Conservation (phyloP, 2,113 vertebrate species). For the Oxygymnocypris stewartii region DNA sequence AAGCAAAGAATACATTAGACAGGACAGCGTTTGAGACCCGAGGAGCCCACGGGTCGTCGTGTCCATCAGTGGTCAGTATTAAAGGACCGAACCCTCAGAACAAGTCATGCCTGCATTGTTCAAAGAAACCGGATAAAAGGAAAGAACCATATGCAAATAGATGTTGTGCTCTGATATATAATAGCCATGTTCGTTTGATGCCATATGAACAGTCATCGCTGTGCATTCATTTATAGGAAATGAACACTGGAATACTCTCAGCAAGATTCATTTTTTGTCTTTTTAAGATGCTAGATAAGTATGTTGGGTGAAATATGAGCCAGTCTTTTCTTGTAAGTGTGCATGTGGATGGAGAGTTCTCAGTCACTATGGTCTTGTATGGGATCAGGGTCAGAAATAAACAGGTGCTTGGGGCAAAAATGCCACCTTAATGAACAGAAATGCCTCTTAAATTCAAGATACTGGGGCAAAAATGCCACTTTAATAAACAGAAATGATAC, state of each 20-base stretch:
- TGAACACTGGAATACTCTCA: not conserved
- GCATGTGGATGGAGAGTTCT: not conserved
- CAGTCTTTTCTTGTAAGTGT: not conserved
- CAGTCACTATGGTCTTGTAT: not conserved
- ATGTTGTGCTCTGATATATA: conserved; percentile 70
- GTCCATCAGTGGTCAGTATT: conserved; percentile 46
- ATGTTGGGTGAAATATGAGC: not conserved
- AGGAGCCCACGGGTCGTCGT: conserved; percentile 62
- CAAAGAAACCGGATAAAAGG: conserved; percentile 77
- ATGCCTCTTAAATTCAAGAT: not conserved
- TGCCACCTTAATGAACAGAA: not conserved
- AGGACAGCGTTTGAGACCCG: conserved; percentile 61
- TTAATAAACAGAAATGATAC: not conserved
- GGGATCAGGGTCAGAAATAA: too few relatives aligned
- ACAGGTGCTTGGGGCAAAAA: too few relatives aligned
- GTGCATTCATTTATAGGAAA: not conserved
- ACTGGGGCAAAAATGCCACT: too few relatives aligned
- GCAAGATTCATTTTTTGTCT: not conserved
- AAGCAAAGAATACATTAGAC: conserved; percentile 77
- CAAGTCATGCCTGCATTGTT: conserved; percentile 70
- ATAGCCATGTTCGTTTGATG: conserved; percentile 76
- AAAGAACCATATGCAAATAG: conserved; percentile 69
- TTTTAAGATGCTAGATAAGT: not conserved
- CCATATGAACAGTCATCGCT: conserved; percentile 40
- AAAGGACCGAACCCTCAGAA: conserved; percentile 67